Evolutionary conservation across 2,797 vertebrate species (phyloP).

Genomic region (Argya squamiceps): DNA sequence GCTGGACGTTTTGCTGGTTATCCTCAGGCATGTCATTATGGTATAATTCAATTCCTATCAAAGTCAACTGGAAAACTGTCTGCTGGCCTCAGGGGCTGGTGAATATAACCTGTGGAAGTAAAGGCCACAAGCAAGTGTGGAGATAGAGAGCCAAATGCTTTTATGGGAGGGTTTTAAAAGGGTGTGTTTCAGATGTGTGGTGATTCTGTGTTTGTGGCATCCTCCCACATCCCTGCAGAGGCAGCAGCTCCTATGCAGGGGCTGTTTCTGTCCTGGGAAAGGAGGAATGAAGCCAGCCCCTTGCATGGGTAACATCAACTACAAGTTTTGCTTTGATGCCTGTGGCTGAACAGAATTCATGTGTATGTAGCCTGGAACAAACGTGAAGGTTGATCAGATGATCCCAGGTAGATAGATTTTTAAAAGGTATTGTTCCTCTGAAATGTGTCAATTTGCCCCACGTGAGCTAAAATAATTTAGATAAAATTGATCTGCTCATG

Average conservation of each 20-base stretch:
- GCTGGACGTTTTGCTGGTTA: neutral
- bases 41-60: neutral
- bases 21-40: neutral
- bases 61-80: neutral
- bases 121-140: neutral
- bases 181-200: neutral
- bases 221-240: neutral
- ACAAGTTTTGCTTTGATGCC: neutral
- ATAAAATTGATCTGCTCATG: neutral
- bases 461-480: neutral
- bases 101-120: neutral
- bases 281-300: neutral
- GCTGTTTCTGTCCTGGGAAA: neutral
- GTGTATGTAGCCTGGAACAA: neutral
- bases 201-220: neutral
- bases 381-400: neutral
- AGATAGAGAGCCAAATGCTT: neutral
- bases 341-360: neutral
- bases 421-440: neutral
- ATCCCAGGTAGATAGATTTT: neutral
- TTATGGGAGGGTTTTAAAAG: neutral
- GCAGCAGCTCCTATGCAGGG: neutral
- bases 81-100: neutral
- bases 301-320: neutral
- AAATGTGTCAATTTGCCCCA: neutral